These are phyloP conservation scores for Chloromyia formosa DNA, from an alignment of 2,888 invertebrate genomes.

Conservation along the genomic window DNA sequence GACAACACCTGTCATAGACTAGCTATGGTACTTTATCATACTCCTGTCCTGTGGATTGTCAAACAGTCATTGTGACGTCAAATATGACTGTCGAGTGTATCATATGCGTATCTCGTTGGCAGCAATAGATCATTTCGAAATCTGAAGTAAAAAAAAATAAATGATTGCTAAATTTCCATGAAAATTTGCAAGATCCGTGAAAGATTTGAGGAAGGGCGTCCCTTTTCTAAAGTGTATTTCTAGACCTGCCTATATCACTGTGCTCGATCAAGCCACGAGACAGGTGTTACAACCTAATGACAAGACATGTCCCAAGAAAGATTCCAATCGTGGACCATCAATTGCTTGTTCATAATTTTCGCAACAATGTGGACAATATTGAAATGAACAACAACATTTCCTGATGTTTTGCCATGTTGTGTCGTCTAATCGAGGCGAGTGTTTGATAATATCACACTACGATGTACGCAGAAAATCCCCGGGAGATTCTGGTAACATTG, in stretches of 20 bases:
- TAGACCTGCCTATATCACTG: no score
- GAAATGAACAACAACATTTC: neutral
- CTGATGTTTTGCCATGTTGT: neutral
- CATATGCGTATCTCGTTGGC: no score
- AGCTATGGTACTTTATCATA: conserved; percentile 25
- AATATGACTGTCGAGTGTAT: no score
- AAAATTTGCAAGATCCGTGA: no score
- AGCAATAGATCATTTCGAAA: no score
- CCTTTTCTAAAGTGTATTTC: no score
- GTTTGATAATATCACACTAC: neutral
- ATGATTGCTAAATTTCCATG: no score
- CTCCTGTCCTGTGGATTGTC: conserved; percentile 17
- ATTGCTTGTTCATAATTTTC: neutral
- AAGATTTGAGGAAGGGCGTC: no score
- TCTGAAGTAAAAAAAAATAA: no score
- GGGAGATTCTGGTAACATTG: neutral
- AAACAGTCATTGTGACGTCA: neutral
- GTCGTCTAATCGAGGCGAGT: neutral
- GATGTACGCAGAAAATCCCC: neutral
- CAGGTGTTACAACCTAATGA: neutral
- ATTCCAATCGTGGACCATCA: neutral
- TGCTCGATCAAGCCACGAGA: neutral
- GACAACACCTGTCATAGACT: conserved; percentile 32
- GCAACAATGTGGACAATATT: neutral
- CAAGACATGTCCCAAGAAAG: neutral